A percentile compares a stretch with the other conserved stretches of the same genome.
These are phyloP conservation scores for Muscicapa adusta DNA, from an alignment of 2,113 vertebrate species.

Conservation along the genomic window DNA sequence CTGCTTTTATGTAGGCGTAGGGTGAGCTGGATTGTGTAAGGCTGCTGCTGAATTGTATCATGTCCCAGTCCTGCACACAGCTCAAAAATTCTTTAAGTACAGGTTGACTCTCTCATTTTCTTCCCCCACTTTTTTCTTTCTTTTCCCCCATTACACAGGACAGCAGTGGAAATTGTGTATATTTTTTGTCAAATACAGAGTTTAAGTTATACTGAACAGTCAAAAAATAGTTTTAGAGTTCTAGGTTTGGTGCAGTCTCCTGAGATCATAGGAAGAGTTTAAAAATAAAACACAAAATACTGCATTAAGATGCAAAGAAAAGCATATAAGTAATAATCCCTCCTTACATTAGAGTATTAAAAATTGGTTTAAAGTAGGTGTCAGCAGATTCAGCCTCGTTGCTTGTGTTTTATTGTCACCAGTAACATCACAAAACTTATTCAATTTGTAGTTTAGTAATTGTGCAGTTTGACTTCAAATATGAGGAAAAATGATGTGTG, in stretches of 20 bases:
- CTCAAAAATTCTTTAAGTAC: not conserved
- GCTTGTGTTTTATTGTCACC: not conserved
- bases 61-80: not conserved
- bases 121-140: fast-evolving
- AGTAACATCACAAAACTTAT: not conserved
- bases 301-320: not conserved
- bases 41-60: not conserved
- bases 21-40: not conserved
- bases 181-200: not conserved
- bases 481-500: not conserved
- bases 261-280: not conserved
- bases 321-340: not conserved
- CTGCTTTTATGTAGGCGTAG: not conserved
- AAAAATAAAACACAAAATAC: not conserved
- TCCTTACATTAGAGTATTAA: not conserved
- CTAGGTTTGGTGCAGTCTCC: not conserved
- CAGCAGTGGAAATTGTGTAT: not conserved
- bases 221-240: not conserved
- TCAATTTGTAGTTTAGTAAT: not conserved
- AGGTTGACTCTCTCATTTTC: not conserved
- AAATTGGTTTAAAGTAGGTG: not conserved
- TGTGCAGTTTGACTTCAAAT: not conserved
- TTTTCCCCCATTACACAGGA: not conserved
- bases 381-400: not conserved
- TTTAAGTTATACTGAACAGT: not conserved